Percentiles rank a stretch among this genome's conserved stretches.
Conservation (phyloP, 2,113 vertebrate genomes). For the Lichenostomus cassidix region DNA sequence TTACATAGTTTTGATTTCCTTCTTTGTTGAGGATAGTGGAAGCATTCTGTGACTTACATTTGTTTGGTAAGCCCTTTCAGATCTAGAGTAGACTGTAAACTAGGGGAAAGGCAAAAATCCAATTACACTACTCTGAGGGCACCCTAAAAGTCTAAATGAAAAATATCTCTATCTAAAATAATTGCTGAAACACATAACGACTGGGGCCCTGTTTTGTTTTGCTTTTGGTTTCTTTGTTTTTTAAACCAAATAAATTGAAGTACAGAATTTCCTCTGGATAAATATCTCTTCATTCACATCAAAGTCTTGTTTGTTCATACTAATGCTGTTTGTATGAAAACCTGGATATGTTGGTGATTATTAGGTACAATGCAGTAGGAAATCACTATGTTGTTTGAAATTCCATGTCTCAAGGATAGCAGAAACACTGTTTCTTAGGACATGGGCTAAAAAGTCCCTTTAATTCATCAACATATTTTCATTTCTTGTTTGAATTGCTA, state of each 20-base stretch:
- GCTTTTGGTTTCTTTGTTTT: neutral
- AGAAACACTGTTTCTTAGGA: neutral
- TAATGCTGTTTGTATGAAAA: neutral
- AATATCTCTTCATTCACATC: neutral
- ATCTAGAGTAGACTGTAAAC: neutral
- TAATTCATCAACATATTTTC: neutral
- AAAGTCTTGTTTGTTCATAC: neutral
- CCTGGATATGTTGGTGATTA: neutral
- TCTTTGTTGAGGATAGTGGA: neutral
- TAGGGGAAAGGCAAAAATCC: neutral
- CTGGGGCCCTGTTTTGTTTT: neutral
- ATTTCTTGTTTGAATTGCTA: neutral
- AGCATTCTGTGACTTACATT: neutral
- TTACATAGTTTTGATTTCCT: neutral
- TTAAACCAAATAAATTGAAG: neutral
- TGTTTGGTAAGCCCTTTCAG: neutral
- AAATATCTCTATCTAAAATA: neutral
- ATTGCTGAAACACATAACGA: neutral
- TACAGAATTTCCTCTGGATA: neutral
- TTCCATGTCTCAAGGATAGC: fast-evolving
- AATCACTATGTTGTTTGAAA: neutral
- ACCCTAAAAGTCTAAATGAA: neutral
- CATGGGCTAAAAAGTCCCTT: neutral
- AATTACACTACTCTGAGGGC: neutral
- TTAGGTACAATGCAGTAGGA: neutral